phyloP scores from a whole-genome alignment of 1,140 invertebrate species.

The Drosophila hydei region DNA sequence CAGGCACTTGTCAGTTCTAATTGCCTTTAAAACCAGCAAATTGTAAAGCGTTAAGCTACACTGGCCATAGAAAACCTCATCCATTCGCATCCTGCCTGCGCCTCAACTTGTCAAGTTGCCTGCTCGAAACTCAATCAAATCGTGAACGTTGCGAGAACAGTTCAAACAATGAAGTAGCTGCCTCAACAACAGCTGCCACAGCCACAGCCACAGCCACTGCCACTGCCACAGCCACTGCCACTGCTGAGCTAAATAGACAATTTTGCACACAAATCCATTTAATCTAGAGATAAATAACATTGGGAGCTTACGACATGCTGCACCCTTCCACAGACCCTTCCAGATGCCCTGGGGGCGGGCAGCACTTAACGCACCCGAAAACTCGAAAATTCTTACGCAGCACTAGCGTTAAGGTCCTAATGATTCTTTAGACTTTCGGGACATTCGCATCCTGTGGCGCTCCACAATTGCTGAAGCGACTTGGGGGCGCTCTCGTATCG shows the following conservation, averaged over 20 bases:
- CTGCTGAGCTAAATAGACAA: conserved; percentile 72
- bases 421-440: conserved; percentile 58
- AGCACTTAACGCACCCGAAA: conserved; percentile 77
- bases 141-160: conserved; percentile 66
- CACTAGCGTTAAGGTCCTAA: conserved; percentile 62
- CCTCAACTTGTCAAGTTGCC: neutral
- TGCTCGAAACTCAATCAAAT: conserved; percentile 71
- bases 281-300: conserved; percentile 82
- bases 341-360: conserved; percentile 1
- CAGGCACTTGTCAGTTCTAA: conserved; percentile 53
- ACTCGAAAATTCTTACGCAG: conserved; percentile 63
- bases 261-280: conserved; percentile 82
- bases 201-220: neutral
- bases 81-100: neutral
- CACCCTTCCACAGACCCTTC: neutral
- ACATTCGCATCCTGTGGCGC: conserved; percentile 28
- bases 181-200: neutral
- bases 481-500: conserved; percentile 50
- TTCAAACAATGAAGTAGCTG: conserved; percentile 75
- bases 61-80: conserved; percentile 9
- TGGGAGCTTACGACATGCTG: conserved; percentile 41
- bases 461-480: conserved; percentile 28
- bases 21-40: conserved; percentile 56
- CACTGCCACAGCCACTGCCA: neutral
- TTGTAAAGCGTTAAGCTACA: conserved; percentile 53